A percentile compares a stretch with the other conserved stretches of the same genome.
Conservation (phyloP, 2,888 invertebrate genomes). For the Idaea aversata region DNA sequence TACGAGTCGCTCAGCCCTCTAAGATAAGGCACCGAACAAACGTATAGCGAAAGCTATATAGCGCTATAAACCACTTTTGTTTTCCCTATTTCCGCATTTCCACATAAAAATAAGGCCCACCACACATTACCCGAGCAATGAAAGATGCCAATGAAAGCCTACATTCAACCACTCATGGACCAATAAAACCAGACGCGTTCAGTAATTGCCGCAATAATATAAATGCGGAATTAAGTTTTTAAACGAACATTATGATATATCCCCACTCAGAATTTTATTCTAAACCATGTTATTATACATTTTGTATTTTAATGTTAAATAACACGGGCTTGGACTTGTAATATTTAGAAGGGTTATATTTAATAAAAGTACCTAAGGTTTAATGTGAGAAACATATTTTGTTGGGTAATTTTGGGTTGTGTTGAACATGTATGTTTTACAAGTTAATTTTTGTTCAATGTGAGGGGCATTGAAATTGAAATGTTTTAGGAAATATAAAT, state of each 20-base stretch:
- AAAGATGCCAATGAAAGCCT: constrained; percentile 30
- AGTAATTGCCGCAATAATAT: constrained; percentile 25
- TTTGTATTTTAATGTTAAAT: constrained; percentile 4
- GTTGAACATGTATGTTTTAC: background rate
- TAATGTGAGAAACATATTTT: background rate
- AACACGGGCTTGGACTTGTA: background rate
- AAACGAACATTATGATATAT: constrained; percentile 22
- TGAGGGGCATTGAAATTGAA: background rate
- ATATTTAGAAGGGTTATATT: background rate
- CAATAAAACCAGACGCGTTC: constrained; percentile 37
- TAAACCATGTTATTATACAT: background rate
- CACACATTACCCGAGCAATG: constrained; percentile 32
- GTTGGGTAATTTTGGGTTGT: background rate
- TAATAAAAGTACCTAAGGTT: background rate
- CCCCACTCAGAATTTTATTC: constrained; percentile 10
- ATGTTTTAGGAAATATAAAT: background rate
- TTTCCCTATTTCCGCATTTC: constrained; percentile 9
- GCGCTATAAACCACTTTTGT: constrained; percentile 4
- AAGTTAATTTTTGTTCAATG: background rate
- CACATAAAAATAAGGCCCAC: constrained; percentile 42
- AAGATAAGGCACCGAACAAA: background rate
- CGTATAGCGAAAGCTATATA: background rate
- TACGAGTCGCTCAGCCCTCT: background rate
- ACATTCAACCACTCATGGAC: constrained; percentile 38
- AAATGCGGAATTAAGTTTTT: constrained; percentile 20